Conservation (phyloP, 1,140 invertebrate species). For the Palaemon carinicauda region DNA sequence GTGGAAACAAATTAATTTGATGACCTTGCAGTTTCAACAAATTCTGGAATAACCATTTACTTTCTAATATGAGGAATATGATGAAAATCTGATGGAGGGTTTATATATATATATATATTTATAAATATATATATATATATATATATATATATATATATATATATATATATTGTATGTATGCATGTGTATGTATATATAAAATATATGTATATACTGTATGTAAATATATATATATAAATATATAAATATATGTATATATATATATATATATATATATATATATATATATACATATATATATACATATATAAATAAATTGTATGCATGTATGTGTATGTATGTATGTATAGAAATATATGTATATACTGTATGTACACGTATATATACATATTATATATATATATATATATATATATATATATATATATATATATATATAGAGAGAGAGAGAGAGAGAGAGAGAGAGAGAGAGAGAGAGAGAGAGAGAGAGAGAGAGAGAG, state of each 20-base stretch:
- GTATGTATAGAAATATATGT: background rate
- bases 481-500: no score
- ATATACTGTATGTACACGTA: background rate
- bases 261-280: conserved; percentile 2
- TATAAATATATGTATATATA: background rate
- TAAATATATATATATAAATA: background rate
- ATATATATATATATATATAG: background rate
- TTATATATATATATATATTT: background rate
- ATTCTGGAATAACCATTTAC: no score
- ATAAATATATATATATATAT: background rate
- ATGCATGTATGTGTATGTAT: no score
- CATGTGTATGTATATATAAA: background rate
- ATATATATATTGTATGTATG: background rate
- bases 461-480: no score
- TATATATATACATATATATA: background rate
- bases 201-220: background rate
- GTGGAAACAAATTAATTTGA: no score
- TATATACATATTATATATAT: background rate
- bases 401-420: background rate
- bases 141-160: background rate
- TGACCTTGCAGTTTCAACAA: no score
- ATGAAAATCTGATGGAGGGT: no score
- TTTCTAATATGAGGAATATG: no score
- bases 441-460: no score
- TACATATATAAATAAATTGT: background rate